Evolutionary conservation across 2,797 vertebrate genomes (phyloP).

Genomic region (Cirrhinus molitorella): DNA sequence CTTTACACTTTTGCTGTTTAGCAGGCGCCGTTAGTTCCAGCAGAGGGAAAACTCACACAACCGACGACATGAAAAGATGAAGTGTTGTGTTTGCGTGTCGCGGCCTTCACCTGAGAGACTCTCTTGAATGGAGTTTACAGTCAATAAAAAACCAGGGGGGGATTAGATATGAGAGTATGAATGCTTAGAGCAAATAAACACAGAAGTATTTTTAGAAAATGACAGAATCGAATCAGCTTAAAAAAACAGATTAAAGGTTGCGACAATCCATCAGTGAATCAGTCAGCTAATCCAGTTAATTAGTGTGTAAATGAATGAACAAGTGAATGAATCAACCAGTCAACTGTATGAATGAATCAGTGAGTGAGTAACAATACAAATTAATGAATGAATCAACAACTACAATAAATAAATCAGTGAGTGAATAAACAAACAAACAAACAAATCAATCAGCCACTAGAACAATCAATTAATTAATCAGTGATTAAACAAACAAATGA

Average conservation of each 20-base stretch:
- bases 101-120: slow-evolving; percentile 23
- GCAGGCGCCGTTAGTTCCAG: slow-evolving; percentile 12
- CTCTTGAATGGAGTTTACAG: slow-evolving; percentile 46
- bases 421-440: background rate
- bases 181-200: background rate
- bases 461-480: background rate
- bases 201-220: background rate
- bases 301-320: background rate
- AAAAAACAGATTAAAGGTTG: background rate
- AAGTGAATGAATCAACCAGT: background rate
- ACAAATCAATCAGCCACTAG: background rate
- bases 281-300: background rate
- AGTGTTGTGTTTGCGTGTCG: slow-evolving; percentile 36
- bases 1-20: slow-evolving; percentile 45
- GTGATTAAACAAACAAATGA: background rate
- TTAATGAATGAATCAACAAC: background rate
- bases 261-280: background rate
- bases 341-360: background rate
- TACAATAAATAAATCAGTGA: background rate
- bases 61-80: slow-evolving; percentile 2
- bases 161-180: background rate
- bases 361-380: background rate
- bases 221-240: background rate
- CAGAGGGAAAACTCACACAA: slow-evolving; percentile 19
- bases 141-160: background rate